These are phyloP conservation scores for Aldrovandia affinis DNA, from an alignment of 2,797 vertebrate genomes.

Conservation along the genomic window DNA sequence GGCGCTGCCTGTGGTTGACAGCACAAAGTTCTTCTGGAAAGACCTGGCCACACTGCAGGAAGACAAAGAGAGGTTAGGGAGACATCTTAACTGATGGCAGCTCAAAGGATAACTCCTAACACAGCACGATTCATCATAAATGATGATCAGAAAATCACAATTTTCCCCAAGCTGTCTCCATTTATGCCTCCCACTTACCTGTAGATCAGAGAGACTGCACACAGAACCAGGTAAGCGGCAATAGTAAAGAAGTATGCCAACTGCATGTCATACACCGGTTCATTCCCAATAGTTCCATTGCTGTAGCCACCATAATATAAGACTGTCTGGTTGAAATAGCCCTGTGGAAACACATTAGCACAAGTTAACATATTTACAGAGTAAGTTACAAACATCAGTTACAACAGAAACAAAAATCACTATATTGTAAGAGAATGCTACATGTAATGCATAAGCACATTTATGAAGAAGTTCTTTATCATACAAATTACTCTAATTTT, in stretches of 20 bases:
- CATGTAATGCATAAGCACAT: too few species aligned
- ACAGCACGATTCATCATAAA: background rate
- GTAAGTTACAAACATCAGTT: background rate
- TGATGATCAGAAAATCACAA: background rate
- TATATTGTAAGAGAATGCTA: too few species aligned
- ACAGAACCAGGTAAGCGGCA: slow-evolving; percentile 81
- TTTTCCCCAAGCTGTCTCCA: background rate
- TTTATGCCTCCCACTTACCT: slow-evolving; percentile 72
- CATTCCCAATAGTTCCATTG: slow-evolving; percentile 61
- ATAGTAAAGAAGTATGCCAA: slow-evolving; percentile 93
- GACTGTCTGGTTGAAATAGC: slow-evolving; percentile 85
- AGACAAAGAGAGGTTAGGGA: background rate
- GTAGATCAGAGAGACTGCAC: slow-evolving; percentile 84
- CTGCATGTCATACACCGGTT: slow-evolving; percentile 83
- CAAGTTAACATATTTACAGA: background rate
- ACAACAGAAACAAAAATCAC: too few species aligned
- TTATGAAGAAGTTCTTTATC: too few species aligned
- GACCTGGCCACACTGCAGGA: slow-evolving; percentile 82
- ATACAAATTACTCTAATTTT: too few species aligned
- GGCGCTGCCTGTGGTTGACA: slow-evolving; percentile 70
- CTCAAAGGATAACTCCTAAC: background rate
- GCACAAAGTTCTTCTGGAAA: slow-evolving; percentile 82
- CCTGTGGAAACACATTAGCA: slow-evolving; percentile 66
- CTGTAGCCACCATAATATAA: slow-evolving; percentile 94
- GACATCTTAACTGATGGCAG: background rate